These are phyloP conservation scores for Lordiphosa clarofinis DNA, from an alignment of 1,140 invertebrate genomes.

Conservation along the genomic window DNA sequence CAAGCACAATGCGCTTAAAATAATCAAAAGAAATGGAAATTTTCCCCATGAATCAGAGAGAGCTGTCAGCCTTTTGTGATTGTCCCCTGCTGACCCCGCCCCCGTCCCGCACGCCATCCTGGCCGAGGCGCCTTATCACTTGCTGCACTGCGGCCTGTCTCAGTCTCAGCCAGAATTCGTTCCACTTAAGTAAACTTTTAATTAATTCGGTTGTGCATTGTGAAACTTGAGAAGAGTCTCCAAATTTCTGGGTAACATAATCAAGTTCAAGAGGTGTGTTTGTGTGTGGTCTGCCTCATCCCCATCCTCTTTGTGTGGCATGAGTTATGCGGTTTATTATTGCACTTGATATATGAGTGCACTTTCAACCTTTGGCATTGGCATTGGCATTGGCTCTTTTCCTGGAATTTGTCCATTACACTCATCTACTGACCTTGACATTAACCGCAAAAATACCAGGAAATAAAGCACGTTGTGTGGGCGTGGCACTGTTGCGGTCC, in stretches of 20 bases:
- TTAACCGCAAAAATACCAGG: conserved; percentile 39
- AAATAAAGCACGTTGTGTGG: conserved; percentile 1
- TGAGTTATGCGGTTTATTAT: conserved; percentile 13
- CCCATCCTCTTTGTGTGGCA: not conserved
- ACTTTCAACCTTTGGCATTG: conserved; percentile 56
- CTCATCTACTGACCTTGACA: conserved; percentile 48
- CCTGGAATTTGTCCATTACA: conserved; percentile 37
- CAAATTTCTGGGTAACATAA: conserved; percentile 23
- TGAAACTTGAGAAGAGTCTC: conserved; percentile 35
- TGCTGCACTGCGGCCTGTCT: no score
- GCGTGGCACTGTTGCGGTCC: conserved; percentile 1
- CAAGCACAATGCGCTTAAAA: no score
- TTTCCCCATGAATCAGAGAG: no score
- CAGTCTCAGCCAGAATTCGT: not conserved
- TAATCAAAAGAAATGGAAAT: no score
- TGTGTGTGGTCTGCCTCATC: not conserved
- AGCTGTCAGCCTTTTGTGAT: no score
- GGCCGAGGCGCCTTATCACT: no score
- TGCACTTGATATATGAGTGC: conserved; percentile 25
- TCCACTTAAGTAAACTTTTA: conserved; percentile 32
- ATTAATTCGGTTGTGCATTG: conserved; percentile 20
- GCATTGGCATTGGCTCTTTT: conserved; percentile 44
- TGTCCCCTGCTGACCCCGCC: no score
- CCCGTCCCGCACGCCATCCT: no score
- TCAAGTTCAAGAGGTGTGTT: conserved; percentile 23